Evolutionary conservation across 2,113 vertebrate species (phyloP).

Genomic region (Antigone vipio): DNA sequence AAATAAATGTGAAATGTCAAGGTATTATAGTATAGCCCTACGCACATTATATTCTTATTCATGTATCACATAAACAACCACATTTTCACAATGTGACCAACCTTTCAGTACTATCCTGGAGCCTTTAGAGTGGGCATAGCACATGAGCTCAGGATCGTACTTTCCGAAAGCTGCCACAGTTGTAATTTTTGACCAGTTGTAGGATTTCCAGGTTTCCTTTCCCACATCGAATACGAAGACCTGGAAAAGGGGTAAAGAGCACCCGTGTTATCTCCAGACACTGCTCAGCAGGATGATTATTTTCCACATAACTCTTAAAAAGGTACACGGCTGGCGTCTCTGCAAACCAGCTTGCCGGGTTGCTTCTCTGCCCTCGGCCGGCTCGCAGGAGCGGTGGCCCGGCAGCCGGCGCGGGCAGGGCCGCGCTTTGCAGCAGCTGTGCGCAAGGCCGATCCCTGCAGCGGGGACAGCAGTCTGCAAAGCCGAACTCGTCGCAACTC

Average conservation of each 20-base stretch:
- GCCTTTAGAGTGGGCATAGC: slow-evolving; percentile 88
- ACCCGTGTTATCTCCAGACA: background rate
- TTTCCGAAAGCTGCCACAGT: slow-evolving; percentile 88
- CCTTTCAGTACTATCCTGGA: slow-evolving; percentile 90
- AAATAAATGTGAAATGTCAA: background rate
- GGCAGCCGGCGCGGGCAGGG: background rate
- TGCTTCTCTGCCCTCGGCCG: background rate
- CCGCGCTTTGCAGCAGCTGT: background rate
- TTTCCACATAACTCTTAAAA: rapidly evolving
- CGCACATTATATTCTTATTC: background rate
- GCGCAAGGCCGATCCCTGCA: background rate
- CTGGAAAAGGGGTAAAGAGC: slow-evolving; percentile 59
- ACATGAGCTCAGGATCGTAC: slow-evolving; percentile 90
- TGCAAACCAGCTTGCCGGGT: rapidly evolving
- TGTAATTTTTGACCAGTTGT: slow-evolving; percentile 91
- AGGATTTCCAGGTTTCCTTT: slow-evolving; percentile 84
- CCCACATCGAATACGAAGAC: slow-evolving; percentile 92
- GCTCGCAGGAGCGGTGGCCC: no score
- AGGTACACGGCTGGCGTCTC: rapidly evolving
- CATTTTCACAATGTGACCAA: slow-evolving; percentile 25
- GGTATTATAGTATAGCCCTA: rapidly evolving
- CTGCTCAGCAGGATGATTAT: rapidly evolving
- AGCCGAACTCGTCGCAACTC: rapidly evolving
- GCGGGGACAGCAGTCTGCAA: background rate
- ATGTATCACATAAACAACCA: rapidly evolving